A percentile compares a stretch with the other conserved stretches of the same genome.
Conservation (phyloP, 2,797 vertebrate genomes). For the Eremophila alpestris region DNA sequence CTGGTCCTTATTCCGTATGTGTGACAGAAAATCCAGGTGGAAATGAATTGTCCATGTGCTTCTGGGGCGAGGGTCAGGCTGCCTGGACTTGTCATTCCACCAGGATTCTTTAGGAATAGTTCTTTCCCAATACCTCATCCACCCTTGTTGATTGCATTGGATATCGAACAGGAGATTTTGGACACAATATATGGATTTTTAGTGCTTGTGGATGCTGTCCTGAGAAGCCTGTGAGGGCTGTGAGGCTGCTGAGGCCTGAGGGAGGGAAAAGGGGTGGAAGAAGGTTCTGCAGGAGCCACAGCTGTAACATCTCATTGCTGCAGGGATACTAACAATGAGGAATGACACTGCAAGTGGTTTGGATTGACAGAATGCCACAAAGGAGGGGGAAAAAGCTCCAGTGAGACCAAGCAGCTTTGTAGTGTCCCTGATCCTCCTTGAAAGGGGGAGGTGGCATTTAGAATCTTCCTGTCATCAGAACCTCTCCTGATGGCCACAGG, state of each 20-base stretch:
- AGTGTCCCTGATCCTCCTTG: background rate
- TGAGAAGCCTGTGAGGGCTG: background rate
- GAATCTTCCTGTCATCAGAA: background rate
- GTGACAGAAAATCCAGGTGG: background rate
- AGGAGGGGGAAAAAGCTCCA: background rate
- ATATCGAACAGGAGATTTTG: background rate
- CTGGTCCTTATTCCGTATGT: constrained; percentile 5
- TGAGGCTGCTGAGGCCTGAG: background rate
- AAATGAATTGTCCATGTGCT: background rate
- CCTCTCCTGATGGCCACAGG: background rate
- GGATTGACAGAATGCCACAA: background rate
- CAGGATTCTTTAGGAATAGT: background rate
- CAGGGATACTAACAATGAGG: background rate
- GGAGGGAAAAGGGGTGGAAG: background rate
- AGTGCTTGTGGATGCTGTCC: background rate
- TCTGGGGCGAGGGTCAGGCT: background rate
- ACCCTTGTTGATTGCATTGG: background rate
- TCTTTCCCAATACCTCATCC: background rate
- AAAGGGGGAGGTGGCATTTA: background rate
- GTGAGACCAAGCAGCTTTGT: background rate
- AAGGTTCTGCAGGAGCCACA: background rate
- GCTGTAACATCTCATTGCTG: background rate
- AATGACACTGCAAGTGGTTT: background rate
- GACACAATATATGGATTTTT: background rate
- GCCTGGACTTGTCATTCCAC: background rate